Base-by-base conservation (phyloP, 1,140 invertebrate species). In the Grapholita molesta region DNA sequence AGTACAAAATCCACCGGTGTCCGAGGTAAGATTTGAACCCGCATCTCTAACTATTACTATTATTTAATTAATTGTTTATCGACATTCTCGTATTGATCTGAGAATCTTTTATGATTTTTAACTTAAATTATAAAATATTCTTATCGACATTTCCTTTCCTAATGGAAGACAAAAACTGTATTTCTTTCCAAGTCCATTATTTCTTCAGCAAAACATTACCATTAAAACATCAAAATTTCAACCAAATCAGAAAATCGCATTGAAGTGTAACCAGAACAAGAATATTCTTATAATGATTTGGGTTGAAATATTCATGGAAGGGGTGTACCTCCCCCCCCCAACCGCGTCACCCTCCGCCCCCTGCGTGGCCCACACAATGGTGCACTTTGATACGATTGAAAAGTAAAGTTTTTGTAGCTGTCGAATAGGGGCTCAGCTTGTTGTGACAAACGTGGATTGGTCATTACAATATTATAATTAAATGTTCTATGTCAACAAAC, bases 351-450 rank as follows among this genome's bases (percentile, higher is more conserved):
- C 18, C 55, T 25, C 55, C 4, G 25, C 9, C n/a, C 55, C n/a
- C 55, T 9, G 25, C 25, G 3, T 15, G n/a, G n/a, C 55, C 25
- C 55, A 2, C 5, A 61, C 55, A 61, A 61, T 61, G 55, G 24
- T 32, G 55, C 55, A 61, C 55, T 61, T 25, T 30, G 55, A 61
- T 61, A 61, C 55, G 55, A 61, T 61, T 61, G 55, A 61, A 61
- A 61, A 61, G 55, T 61, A 61, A 61, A 61, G 55, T 61, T 61
- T 61, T 61, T 61, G 55, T 61, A 30, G 15, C 55, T 61, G 25
- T 28, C 24, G 55, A 28, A 61, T 61, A 4, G 55, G 55, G 55
- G 55, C 25, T 7, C 24, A 3, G 6, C 11, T 0, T n/a, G 24
- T 18, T 28, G 24, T 30, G 55, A 12, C 0, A 30, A 1, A 4